Evolutionary conservation across 2,797 vertebrate species (phyloP), one percentile per base, ranked within the genome.

Genomic region (Sebastes flavidus): DNA sequence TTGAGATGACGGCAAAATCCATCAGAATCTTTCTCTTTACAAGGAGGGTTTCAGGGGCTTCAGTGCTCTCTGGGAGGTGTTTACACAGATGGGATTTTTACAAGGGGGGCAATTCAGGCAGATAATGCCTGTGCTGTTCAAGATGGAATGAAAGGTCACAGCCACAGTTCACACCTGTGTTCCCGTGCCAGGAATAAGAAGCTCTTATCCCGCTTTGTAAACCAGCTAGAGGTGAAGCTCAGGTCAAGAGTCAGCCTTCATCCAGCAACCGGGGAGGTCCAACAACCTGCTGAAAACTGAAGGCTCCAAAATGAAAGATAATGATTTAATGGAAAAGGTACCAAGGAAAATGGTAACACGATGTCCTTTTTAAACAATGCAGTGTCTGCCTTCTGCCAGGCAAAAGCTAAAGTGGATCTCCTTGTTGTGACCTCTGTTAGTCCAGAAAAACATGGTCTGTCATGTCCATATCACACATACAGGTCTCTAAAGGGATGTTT

Each of bases 11-110:
- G 2, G 36, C 34, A 58, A 59, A 79, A 66, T 73, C 79, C 60
- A 11, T 71, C 55, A 80, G 36, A 80, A 75, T 76, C 77, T 75
- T 9, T 77, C 18, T 69, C 6, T 65, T 61, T 67, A 54, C 24
- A 74, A 32, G 76, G 34, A 52, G 34, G 61, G 12, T 82, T 87
- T 72, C 3, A 13, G 54, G 8, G 61, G 61, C 62, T 87, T 68
- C 18, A 2, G 62, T 12, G 38, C 76, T 70, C 61, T 77, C 60
- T 75, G 67, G 1, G 20, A 77, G 78, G 42, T 89, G 82, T 90
- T 92, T 91, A 82, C 83, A 88, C 89, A 92, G 91, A 92, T 89
- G 84, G 67, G 71, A 8, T 42, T 87, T 91, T 87, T 84, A 88
- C 81, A 82, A 86, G 58, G 75, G 79, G 79, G 49, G 66, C 46